Evolutionary conservation across 2,888 invertebrate species (phyloP).

Genomic region (Drosophila birchii): DNA sequence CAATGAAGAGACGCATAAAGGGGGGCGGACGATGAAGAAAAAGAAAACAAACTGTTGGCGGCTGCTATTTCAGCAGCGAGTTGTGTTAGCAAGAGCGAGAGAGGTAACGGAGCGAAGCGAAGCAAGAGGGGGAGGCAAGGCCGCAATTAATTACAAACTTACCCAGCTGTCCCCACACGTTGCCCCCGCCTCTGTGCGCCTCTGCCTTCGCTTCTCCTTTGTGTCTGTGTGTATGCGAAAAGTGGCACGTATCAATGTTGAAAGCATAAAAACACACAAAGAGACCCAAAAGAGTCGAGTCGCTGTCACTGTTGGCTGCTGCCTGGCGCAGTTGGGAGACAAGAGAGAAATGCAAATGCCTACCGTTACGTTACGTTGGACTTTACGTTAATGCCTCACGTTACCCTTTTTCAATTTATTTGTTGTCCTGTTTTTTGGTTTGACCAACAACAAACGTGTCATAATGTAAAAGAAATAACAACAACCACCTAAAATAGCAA

Average conservation of each 20-base stretch:
- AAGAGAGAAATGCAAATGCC: conserved; percentile 53
- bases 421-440: conserved; percentile 2
- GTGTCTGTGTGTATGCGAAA: conserved; percentile 40
- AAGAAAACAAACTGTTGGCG: conserved; percentile 46
- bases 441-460: conserved; percentile 25
- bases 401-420: conserved; percentile 19
- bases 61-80: conserved; percentile 55
- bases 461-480: conserved; percentile 29
- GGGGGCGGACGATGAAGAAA: conserved; percentile 19
- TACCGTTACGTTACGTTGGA: conserved; percentile 52
- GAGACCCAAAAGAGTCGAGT: conserved; percentile 31
- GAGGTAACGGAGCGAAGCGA: conserved; percentile 1
- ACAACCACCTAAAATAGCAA: conserved; percentile 32
- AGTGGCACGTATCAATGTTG: conserved; percentile 77
- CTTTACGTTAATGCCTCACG: conserved; percentile 30
- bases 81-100: conserved; percentile 2
- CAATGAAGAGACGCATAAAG: conserved; percentile 27
- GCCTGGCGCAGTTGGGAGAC: conserved; percentile 25
- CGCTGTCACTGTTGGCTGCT: conserved; percentile 14
- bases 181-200: conserved; percentile 22
- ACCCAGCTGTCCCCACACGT: conserved; percentile 68
- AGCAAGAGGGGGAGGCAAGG: conserved; percentile 63
- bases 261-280: conserved; percentile 72
- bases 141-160: conserved; percentile 80
- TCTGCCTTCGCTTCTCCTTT: conserved; percentile 1